These are phyloP conservation scores for Coregonus ussuriensis DNA, from an alignment of 2,797 vertebrate species.

Conservation along the genomic window DNA sequence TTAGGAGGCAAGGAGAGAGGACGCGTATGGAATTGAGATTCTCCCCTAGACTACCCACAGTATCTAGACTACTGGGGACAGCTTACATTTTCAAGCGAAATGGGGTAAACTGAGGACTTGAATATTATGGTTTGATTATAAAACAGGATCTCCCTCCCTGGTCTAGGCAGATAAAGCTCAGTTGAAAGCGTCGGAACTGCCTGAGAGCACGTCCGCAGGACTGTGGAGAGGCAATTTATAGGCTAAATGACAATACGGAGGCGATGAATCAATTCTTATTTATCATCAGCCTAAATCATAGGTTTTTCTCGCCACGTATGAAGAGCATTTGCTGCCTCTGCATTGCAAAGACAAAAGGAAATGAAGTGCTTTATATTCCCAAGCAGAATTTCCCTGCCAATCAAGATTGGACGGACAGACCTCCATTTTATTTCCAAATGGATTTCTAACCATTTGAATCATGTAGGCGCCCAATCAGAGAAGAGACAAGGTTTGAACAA, in stretches of 20 bases:
- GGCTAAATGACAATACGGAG: conserved; percentile 51
- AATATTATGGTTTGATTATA: background rate
- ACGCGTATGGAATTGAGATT: too few species aligned
- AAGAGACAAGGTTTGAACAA: conserved; percentile 10
- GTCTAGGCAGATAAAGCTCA: conserved; percentile 2
- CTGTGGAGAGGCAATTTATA: conserved; percentile 30
- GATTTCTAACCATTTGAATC: conserved; percentile 43
- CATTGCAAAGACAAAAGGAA: conserved; percentile 44
- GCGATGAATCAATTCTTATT: conserved; percentile 51
- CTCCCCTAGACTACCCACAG: background rate
- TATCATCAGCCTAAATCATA: conserved; percentile 45
- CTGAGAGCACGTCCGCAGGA: conserved; percentile 7
- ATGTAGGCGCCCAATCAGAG: conserved; percentile 41
- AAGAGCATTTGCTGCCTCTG: conserved; percentile 39
- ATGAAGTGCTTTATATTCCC: conserved; percentile 47
- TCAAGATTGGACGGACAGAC: conserved; percentile 30
- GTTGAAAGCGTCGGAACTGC: conserved; percentile 21
- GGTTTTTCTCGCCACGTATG: conserved; percentile 32
- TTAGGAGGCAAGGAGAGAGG: too few species aligned
- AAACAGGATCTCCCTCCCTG: conserved; percentile 16
- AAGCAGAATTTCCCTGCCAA: conserved; percentile 45
- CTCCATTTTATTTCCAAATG: conserved; percentile 36
- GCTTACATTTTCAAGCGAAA: background rate
- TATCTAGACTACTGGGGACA: background rate
- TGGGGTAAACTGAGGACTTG: background rate